Percentiles rank a stretch among this genome's conserved stretches.
These are phyloP conservation scores for Himalopsyche tibetana DNA, from an alignment of 2,888 invertebrate species.

Conservation along the genomic window DNA sequence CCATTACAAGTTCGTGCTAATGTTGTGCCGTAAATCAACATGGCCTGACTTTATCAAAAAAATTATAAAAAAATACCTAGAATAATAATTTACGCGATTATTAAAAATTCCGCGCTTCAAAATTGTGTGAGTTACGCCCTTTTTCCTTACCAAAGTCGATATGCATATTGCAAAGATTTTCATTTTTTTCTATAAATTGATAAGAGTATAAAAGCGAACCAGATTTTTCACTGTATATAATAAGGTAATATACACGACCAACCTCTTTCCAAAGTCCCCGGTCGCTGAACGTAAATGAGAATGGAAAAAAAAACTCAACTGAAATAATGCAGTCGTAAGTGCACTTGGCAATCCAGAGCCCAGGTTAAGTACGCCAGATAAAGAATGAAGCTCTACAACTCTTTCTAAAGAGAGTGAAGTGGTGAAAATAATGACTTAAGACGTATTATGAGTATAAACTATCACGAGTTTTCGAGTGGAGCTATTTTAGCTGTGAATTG, in stretches of 20 bases:
- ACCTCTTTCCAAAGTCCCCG: not conserved
- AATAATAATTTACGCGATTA: conserved; percentile 26
- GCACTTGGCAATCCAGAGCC: conserved; percentile 8
- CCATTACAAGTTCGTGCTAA: conserved; percentile 18
- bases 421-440: conserved; percentile 42
- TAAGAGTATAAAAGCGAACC: no score
- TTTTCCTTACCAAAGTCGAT: no score
- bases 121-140: no score
- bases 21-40: conserved; percentile 9
- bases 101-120: not conserved
- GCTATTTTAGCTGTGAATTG: not conserved
- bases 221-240: not conserved
- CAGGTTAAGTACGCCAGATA: conserved; percentile 28
- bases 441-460: not conserved
- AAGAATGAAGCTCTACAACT: not conserved
- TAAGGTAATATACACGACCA: not conserved
- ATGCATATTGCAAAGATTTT: no score
- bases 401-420: not conserved
- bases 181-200: no score
- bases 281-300: conserved; percentile 24
- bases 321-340: conserved; percentile 44
- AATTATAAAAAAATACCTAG: not conserved
- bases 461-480: not conserved
- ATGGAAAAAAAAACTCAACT: not conserved
- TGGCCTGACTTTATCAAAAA: conserved; percentile 13